Percentiles rank a stretch among this genome's conserved stretches.
Conservation (phyloP, 2,888 invertebrate genomes). For the Lycia hirtaria region DNA sequence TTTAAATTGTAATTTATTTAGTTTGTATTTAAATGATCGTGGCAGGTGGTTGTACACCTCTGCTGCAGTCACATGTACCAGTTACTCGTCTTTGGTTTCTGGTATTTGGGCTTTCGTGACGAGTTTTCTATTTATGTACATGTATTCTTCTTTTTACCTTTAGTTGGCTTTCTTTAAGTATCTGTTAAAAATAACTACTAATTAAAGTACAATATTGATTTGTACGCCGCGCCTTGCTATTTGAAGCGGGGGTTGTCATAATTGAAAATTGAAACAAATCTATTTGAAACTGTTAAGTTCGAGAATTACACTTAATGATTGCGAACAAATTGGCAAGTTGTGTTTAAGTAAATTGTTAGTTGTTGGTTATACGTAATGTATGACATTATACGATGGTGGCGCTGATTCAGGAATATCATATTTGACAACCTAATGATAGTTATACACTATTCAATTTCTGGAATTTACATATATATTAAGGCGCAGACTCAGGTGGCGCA, state of each 20-base stretch:
- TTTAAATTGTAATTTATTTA: no score
- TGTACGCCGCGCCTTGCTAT: conserved; percentile 56
- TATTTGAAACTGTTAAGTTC: conserved; percentile 32
- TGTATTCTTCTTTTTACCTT: no score
- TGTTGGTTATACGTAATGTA: conserved; percentile 36
- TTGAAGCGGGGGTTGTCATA: conserved; percentile 48
- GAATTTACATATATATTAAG: no score
- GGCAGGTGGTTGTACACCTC: no score
- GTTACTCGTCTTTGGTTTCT: no score
- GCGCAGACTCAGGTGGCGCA: no score
- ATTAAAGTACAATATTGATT: conserved; percentile 63
- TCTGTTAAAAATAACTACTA: conserved; percentile 10
- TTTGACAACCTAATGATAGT: conserved; percentile 29
- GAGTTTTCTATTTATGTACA: no score
- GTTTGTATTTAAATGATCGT: no score
- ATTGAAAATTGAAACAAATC: conserved; percentile 50
- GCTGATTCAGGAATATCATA: conserved; percentile 14
- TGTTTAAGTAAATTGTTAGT: conserved; percentile 36
- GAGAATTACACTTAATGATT: conserved; percentile 19
- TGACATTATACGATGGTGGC: conserved; percentile 15
- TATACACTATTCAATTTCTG: no score
- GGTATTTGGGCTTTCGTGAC: no score
- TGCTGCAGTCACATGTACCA: no score
- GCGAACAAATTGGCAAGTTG: conserved; percentile 31
- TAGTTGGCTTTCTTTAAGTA: background rate